Conservation (phyloP, 1,140 invertebrate genomes). For the Sarcophaga peregrina region DNA sequence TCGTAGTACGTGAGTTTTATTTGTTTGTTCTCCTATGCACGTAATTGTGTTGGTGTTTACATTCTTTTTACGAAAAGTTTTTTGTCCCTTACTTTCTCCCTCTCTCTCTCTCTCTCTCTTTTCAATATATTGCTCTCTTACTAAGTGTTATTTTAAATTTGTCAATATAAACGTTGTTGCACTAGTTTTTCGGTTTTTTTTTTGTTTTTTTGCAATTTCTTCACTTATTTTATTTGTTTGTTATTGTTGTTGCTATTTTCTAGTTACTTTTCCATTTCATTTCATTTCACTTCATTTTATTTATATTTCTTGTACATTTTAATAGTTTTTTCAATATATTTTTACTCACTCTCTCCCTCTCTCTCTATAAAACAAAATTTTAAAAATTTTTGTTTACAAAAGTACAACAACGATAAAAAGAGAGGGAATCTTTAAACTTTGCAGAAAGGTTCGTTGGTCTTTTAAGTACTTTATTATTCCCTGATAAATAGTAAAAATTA, state of each 20-base stretch:
- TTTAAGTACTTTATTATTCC: neutral
- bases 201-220: neutral
- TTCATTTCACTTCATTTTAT: neutral
- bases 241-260: neutral
- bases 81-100: neutral
- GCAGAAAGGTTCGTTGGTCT: constrained; percentile 3
- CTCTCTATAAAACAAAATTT: neutral
- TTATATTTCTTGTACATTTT: too few species aligned
- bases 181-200: neutral
- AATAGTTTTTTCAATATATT: neutral
- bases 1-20: neutral
- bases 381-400: constrained; percentile 20
- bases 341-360: neutral
- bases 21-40: neutral
- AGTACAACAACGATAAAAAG: too few species aligned
- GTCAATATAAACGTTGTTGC: neutral
- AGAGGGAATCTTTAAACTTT: neutral
- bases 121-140: too few species aligned
- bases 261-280: neutral
- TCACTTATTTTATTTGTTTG: neutral
- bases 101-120: too few species aligned
- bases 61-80: neutral
- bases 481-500: neutral
- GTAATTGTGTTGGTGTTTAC: neutral
- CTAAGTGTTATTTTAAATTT: neutral